Base-by-base conservation (phyloP, 2,113 vertebrate genomes). In the Antechinus stuartii region DNA sequence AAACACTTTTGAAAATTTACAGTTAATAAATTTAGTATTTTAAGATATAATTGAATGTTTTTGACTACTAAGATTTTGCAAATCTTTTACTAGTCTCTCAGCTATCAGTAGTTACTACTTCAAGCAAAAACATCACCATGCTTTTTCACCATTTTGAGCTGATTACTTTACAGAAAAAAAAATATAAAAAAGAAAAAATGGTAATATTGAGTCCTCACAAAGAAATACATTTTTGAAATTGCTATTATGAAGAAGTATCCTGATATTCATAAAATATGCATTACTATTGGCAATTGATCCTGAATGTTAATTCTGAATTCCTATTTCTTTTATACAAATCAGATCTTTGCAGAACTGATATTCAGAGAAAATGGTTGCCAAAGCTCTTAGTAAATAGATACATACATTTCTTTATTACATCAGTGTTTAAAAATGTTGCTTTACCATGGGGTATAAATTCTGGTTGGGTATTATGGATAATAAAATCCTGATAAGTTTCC, bases 401-500 rank as follows among this genome's bases (percentile, higher is more conserved):
- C 26, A 90, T 54, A 61, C 54, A 84, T 84, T 94, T 89, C 91
- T 97, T 97, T 94, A 94, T 47, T 54, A 0, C 57, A 0, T 0
- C 19, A 0, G 54, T 53, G 42, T 93, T 98, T 97, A 94, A 93
- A 56, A 98, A 93, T 42, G 27, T 93, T 94, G 94, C 47, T 93
- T 95, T 94, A 94, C 76, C 35, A 30, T 52, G 1, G 26, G 47
- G 52, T 94, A 96, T 97, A 96, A 97, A 93, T 97, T 97, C 94
- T 96, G 94, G 97, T 91, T 76, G 95, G 91, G 92, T 92, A 95
- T 96, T 96, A 35, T 2, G 26, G 97, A 90, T 90, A 94, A 95
- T 98, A 98, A 98, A 98, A 98, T 93, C 92, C 92, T 92, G 92
- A 98, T 96, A 26, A 26, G 96, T 98, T 99, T 99, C 99, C 99